These are phyloP conservation scores for Lydus trimaculatus DNA, from an alignment of 2,888 invertebrate species.

Conservation along the genomic window DNA sequence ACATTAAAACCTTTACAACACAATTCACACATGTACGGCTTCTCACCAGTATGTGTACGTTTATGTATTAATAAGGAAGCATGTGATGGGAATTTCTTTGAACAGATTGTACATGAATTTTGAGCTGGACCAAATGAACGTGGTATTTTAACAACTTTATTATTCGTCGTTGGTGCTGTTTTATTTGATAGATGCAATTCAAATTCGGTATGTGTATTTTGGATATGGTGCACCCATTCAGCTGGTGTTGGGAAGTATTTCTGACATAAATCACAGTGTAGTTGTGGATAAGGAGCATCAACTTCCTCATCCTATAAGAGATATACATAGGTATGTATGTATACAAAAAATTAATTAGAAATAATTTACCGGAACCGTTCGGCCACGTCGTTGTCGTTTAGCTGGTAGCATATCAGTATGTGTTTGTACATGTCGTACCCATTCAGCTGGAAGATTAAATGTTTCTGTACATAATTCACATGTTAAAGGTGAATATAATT, in stretches of 20 bases:
- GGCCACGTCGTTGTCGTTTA: conserved; percentile 67
- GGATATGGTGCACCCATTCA: conserved; percentile 88
- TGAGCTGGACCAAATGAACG: conserved; percentile 26
- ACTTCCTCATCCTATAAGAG: conserved; percentile 69
- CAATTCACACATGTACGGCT: conserved; percentile 75
- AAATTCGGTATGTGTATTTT: conserved; percentile 80
- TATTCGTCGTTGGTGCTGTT: conserved; percentile 62
- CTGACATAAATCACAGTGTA: conserved; percentile 81
- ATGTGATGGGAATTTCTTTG: conserved; percentile 78
- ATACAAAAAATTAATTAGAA: too few species aligned
- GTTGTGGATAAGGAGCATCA: conserved; percentile 72
- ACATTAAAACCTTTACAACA: conserved; percentile 83
- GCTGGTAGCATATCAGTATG: conserved; percentile 72
- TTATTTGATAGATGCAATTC: conserved; percentile 81
- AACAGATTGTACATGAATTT: conserved; percentile 68
- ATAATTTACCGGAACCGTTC: conserved; percentile 58
- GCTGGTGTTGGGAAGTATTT: conserved; percentile 80
- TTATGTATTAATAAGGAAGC: conserved; percentile 82
- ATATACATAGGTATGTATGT: too few species aligned
- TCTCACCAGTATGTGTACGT: conserved; percentile 77
- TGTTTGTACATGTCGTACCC: conserved; percentile 84
- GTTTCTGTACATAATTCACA: conserved; percentile 87
- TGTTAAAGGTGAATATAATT: conserved; percentile 76
- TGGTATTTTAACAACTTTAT: conserved; percentile 52
- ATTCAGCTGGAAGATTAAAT: conserved; percentile 81